phyloP scores from a whole-genome alignment of 2,888 invertebrate species.

The Autographa pulchrina region DNA sequence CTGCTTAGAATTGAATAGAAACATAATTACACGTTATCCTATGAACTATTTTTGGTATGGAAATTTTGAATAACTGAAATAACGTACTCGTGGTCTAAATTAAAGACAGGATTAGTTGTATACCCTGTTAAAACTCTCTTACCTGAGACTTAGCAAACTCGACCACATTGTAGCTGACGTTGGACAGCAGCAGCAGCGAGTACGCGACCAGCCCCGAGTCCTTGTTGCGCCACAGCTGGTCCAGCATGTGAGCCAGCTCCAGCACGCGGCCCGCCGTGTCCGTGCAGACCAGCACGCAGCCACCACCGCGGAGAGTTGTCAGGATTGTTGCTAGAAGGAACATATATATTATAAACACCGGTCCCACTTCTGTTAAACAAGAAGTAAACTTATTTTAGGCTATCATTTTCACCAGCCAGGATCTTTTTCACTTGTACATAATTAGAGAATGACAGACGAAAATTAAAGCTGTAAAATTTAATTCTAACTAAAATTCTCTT shows the following conservation, averaged over 20 bases:
- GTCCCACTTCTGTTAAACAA: not conserved
- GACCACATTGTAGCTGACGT: conserved; percentile 99
- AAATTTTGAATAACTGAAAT: too few species aligned
- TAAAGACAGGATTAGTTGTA: too few species aligned
- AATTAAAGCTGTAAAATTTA: too few species aligned
- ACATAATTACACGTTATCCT: too few species aligned
- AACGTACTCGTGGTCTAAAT: too few species aligned
- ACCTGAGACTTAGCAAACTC: conserved; percentile 99
- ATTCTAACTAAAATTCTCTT: too few species aligned
- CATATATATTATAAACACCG: not conserved
- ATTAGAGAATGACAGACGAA: too few species aligned
- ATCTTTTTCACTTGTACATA: too few species aligned
- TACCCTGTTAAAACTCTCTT: not conserved
- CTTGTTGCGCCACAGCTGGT: conserved; percentile 97
- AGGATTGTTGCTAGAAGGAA: conserved; percentile 94
- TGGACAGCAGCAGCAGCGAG: conserved; percentile 97
- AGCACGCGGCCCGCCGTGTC: conserved; percentile 99
- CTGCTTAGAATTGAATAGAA: too few species aligned
- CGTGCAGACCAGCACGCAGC: conserved; percentile 98
- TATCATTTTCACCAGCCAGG: too few species aligned
- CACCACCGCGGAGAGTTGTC: conserved; percentile 97
- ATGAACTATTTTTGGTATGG: too few species aligned
- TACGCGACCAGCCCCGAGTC: conserved; percentile 98
- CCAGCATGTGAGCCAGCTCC: conserved; percentile 98
- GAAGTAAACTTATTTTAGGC: too few species aligned